phyloP scores from a whole-genome alignment of 1,140 invertebrate genomes.

The Lepidurus couesii region DNA sequence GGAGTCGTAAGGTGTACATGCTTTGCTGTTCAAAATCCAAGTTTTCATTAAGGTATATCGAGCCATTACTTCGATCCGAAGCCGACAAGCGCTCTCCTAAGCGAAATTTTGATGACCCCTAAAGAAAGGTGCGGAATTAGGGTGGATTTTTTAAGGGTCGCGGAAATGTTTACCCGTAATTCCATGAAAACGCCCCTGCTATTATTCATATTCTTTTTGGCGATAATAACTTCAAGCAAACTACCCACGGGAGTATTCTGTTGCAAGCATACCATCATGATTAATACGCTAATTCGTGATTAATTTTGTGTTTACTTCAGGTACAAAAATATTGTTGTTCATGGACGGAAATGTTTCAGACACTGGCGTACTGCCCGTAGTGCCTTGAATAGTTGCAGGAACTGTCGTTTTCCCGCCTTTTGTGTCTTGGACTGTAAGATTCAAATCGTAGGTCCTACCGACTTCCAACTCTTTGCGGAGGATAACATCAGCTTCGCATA shows the following conservation, averaged over 20 bases:
- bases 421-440: constrained; percentile 66
- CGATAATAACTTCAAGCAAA: background rate
- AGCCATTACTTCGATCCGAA: constrained; percentile 64
- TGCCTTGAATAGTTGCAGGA: constrained; percentile 72
- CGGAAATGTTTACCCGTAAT: constrained; percentile 6
- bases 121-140: constrained; percentile 40
- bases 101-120: constrained; percentile 64
- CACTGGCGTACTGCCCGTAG: constrained; percentile 65
- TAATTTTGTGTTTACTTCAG: constrained; percentile 57
- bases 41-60: constrained; percentile 63
- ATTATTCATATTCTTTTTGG: background rate
- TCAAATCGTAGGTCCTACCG: constrained; percentile 68
- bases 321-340: constrained; percentile 68
- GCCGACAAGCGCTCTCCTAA: constrained; percentile 68
- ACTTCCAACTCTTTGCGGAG: constrained; percentile 63
- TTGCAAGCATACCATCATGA: background rate
- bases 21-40: constrained; percentile 79
- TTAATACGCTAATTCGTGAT: background rate
- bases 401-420: constrained; percentile 67
- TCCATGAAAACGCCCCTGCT: constrained; percentile 3
- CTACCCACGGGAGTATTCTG: constrained; percentile 9
- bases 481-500: constrained; percentile 76
- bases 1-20: constrained; percentile 71
- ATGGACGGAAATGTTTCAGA: constrained; percentile 73
- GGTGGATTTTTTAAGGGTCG: background rate